Evolutionary conservation across 2,888 invertebrate species (phyloP).

Genomic region (Nephrotoma appendiculata): DNA sequence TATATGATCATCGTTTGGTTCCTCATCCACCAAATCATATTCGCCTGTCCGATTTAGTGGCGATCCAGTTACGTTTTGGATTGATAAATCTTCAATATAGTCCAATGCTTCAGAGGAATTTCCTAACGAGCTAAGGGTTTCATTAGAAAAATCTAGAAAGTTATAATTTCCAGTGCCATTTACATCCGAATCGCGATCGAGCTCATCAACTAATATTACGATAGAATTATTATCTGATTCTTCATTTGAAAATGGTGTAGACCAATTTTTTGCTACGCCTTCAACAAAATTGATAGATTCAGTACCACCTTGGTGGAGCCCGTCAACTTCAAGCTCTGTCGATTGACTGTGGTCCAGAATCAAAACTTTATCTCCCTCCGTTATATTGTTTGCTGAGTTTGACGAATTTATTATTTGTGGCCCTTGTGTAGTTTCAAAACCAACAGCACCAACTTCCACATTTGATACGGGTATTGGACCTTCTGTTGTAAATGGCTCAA

Average conservation of each 20-base stretch:
- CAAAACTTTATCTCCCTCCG: conserved; percentile 12
- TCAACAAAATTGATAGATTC: background rate
- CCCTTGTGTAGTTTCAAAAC: background rate
- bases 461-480: background rate
- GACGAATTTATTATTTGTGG: background rate
- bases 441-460: background rate
- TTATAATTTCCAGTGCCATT: background rate
- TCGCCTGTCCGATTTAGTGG: background rate
- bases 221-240: background rate
- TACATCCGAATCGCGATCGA: background rate
- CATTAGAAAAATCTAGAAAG: background rate
- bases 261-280: background rate
- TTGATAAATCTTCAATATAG: background rate
- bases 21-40: background rate
- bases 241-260: background rate
- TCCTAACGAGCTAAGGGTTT: background rate
- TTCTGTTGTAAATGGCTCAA: background rate
- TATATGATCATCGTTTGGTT: background rate
- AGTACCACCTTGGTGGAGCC: conserved; percentile 29
- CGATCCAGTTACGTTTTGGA: background rate
- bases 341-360: conserved; percentile 14
- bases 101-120: background rate
- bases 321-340: conserved; percentile 34
- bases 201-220: background rate
- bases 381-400: background rate